Evolutionary conservation across 2,888 invertebrate genomes (phyloP).

Genomic region (Slavum lentiscoides): DNA sequence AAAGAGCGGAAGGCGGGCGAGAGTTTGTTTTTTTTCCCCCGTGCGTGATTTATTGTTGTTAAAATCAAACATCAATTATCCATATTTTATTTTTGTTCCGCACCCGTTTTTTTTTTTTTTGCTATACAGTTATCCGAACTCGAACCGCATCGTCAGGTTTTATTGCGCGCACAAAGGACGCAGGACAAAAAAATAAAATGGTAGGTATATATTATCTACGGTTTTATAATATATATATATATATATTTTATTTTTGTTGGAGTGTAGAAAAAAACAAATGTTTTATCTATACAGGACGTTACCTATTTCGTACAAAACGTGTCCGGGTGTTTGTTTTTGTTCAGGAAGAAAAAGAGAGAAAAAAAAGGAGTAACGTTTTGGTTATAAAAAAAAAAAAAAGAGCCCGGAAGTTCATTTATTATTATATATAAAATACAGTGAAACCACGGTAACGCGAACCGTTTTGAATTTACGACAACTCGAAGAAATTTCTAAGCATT

Average conservation of each 20-base stretch:
- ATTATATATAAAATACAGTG: too few species aligned
- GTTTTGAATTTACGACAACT: too few species aligned
- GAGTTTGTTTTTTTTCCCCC: not conserved
- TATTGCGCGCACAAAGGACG: conserved; percentile 25
- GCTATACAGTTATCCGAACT: not conserved
- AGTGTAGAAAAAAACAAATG: not conserved
- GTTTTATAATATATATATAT: too few species aligned
- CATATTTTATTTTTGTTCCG: not conserved
- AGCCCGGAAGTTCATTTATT: too few species aligned
- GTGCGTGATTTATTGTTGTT: conserved; percentile 23
- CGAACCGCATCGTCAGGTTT: conserved; percentile 14
- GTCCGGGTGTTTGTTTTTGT: too few species aligned
- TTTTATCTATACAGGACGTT: not conserved
- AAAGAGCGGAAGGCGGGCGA: conserved; percentile 2
- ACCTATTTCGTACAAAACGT: too few species aligned
- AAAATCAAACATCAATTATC: conserved; percentile 32
- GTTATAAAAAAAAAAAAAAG: too few species aligned
- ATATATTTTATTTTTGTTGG: not conserved
- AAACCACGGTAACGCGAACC: too few species aligned
- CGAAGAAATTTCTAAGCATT: too few species aligned
- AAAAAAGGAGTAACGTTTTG: too few species aligned
- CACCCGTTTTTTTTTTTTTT: too few species aligned
- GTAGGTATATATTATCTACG: not conserved
- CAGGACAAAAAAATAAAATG: conserved; percentile 16
- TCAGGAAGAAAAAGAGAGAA: too few species aligned